Base-by-base conservation (phyloP, 64 coral and sea anemone species). In the Acropora tenuis region DNA sequence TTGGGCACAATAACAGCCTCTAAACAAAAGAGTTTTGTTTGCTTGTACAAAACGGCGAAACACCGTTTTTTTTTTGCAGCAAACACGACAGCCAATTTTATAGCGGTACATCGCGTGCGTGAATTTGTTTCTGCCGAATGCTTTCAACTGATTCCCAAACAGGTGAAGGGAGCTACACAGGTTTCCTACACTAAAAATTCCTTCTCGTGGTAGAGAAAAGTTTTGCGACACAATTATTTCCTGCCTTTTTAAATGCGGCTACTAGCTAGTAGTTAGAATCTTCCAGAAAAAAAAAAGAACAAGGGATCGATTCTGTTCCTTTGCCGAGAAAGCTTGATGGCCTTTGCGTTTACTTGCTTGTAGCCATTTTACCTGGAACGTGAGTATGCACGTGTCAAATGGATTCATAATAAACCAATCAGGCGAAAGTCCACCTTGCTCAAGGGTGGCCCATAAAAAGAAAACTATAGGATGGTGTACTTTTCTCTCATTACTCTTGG, bases 381-480 rank as follows among this genome's bases (percentile, higher is more conserved):
- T 30, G 30, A 30, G 30, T 30, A 30, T 30, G 30, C 30, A 30
- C 30, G 30, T 30, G 30, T 30, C 30, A 30, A 30, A 30, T 30
- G 30, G 30, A 30, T 30, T 30, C 30, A 30, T 30, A 30, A 30
- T 30, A 30, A 30, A 30, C 30, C 30, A 30, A 30, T 30, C 30
- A 30, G 30, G 30, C 30, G 30, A 30, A 30, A 30, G 30, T 30
- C 30, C 30, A 30, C 30, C 30, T 30, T 30, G 30, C 30, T 30
- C 52, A 55, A 55, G 52, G 52, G 4, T 55, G 52, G 52, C 52
- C 52, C 52, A 55, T 55, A 69, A 84, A 55, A 73, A 86, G 46
- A 47, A 67, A 86, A 71, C 41, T 86, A 2, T 86, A 47, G 83
- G 57, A 89, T 79, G 87, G 87, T 3, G 20, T 20, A 78, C 74